Base-by-base conservation (phyloP, 2,113 vertebrate genomes). In the Lynx canadensis region DNA sequence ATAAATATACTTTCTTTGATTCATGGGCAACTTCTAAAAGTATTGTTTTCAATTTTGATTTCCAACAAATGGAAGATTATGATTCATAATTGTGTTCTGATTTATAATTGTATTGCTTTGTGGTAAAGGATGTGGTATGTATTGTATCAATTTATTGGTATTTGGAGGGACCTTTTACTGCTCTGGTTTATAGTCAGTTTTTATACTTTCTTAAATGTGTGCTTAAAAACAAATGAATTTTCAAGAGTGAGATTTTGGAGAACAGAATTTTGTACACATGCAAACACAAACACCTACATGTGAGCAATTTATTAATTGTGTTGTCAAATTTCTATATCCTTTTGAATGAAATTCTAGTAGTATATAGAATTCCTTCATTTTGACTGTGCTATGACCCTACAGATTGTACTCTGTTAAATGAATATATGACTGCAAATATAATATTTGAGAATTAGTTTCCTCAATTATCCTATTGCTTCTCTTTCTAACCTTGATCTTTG, bases 71-170 rank as follows among this genome's bases (percentile, higher is more conserved):
- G 5, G 31, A 66, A 73, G 14, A 15, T 33, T 87, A 87, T 66
- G 36, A 81, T 55, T 74, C 65, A 38, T 3, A 66, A 19, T 76
- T 88, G 18, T 83, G 15, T 52, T 88, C 68, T 76, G 38, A 83
- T n/a, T 92, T 89, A 31, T 74, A 74, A 93, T 38, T 57, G 52
- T 81, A 74, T 50, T 85, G 36, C 5, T 91, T 96, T 91, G 89
- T 57, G 23, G 27, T 87, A 82, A 94, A 73, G 50, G 4, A 55
- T 16, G 7, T 25, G 10, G 19, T 94, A n/a, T 76, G 33, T 63
- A 78, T 93, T 79, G 21, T 66, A 66, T 41, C 25, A 45, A 25
- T 33, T 68, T 33, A 84, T 60, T 69, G 48, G 8, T 68, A 50
- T 33, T 89, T 41, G 38, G 31, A 80, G 7, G 27, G 29, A 80